Evolutionary conservation across 2,113 vertebrate genomes (phyloP).

Genomic region (Jacana jacana): DNA sequence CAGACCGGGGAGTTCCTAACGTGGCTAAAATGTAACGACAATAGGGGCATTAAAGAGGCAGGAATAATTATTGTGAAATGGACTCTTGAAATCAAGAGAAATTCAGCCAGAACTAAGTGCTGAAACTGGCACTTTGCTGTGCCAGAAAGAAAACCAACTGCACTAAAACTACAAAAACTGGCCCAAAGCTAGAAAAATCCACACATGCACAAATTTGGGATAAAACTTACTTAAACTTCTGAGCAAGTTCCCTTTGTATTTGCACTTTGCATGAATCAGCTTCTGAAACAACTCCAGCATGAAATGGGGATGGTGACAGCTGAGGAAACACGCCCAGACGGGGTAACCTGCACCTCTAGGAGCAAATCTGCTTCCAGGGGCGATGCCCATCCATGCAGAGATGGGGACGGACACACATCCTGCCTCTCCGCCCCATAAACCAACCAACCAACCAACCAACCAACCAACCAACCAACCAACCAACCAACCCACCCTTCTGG

Average conservation of each 20-base stretch:
- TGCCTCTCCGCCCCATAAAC: accelerated
- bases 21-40: not conserved
- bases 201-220: accelerated
- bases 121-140: not conserved
- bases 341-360: not conserved
- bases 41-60: not conserved
- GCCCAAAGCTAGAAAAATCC: not conserved
- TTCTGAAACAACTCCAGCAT: not conserved
- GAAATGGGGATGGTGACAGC: not conserved
- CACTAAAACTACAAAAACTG: not conserved
- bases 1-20: not conserved
- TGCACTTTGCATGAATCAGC: not conserved
- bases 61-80: not conserved
- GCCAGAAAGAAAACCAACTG: not conserved
- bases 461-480: not conserved
- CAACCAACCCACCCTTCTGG: no score
- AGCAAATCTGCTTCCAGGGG: not conserved
- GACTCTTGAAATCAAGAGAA: not conserved
- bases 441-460: not conserved
- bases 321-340: not conserved
- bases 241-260: not conserved
- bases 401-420: not conserved
- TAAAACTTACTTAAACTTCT: not conserved
- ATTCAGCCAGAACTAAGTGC: not conserved
- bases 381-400: not conserved